These are phyloP conservation scores for Drosophila baimaii DNA, from an alignment of 1,140 invertebrate species.

Conservation along the genomic window DNA sequence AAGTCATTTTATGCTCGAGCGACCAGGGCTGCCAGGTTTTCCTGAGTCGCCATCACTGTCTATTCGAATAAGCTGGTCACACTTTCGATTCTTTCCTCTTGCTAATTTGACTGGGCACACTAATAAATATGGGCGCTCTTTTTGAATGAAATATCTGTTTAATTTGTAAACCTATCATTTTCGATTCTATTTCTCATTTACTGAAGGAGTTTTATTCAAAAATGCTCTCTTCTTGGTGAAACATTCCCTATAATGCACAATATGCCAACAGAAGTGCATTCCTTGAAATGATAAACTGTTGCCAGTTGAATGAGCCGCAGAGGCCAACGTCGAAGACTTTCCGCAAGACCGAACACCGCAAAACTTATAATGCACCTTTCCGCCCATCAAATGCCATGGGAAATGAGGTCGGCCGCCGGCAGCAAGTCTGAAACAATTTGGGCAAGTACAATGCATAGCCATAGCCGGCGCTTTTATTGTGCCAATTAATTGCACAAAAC, in stretches of 20 bases:
- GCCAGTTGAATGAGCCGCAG: conserved; percentile 19
- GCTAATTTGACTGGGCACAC: background rate
- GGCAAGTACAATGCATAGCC: conserved; percentile 47
- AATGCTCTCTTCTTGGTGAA: background rate
- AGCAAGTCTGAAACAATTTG: conserved; percentile 49
- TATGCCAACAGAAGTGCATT: background rate
- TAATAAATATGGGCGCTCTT: background rate
- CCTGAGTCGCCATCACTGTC: too few relatives aligned
- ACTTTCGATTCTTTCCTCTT: background rate
- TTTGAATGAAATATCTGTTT: background rate
- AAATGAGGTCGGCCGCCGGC: conserved; percentile 52
- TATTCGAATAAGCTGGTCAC: background rate
- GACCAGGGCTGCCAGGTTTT: too few relatives aligned
- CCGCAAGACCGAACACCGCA: conserved; percentile 48
- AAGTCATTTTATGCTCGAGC: too few relatives aligned
- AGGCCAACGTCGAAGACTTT: conserved; percentile 26
- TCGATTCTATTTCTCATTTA: background rate
- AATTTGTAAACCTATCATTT: background rate
- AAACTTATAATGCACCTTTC: conserved; percentile 61
- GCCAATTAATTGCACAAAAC: conserved; percentile 66
- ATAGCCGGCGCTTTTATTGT: conserved; percentile 37
- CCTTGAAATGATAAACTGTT: conserved; percentile 1
- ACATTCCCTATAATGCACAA: background rate
- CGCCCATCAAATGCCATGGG: conserved; percentile 63
- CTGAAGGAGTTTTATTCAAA: background rate